A percentile compares a stretch with the other conserved stretches of the same genome.
These are phyloP conservation scores for Orius laevigatus DNA, from an alignment of 1,140 invertebrate species.

Conservation along the genomic window DNA sequence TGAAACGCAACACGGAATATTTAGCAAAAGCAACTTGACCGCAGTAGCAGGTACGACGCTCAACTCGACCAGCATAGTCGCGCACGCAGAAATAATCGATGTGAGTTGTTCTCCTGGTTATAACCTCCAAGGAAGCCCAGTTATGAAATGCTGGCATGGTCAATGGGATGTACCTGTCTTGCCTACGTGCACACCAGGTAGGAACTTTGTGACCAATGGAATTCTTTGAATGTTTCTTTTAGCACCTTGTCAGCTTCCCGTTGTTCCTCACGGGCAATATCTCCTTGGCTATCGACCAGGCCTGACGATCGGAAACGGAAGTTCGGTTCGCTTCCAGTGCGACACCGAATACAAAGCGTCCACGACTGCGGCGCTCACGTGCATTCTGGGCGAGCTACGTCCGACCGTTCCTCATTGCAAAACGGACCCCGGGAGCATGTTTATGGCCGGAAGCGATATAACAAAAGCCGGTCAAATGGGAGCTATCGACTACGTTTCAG, in stretches of 20 bases:
- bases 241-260: slow-evolving; percentile 54
- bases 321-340: slow-evolving; percentile 47
- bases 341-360: slow-evolving; percentile 39
- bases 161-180: slow-evolving; percentile 55
- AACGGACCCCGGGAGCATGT: slow-evolving; percentile 21
- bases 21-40: slow-evolving; percentile 24
- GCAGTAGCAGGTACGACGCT: slow-evolving; percentile 27
- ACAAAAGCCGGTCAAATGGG: slow-evolving; percentile 41
- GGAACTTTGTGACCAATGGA: not conserved
- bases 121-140: slow-evolving; percentile 47
- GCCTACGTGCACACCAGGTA: slow-evolving; percentile 59
- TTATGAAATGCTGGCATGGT: slow-evolving; percentile 57
- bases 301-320: slow-evolving; percentile 59
- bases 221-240: slow-evolving; percentile 3
- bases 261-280: slow-evolving; percentile 53
- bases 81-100: slow-evolving; percentile 39
- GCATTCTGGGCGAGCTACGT: slow-evolving; percentile 46
- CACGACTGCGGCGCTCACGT: slow-evolving; percentile 35
- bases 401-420: slow-evolving; percentile 38
- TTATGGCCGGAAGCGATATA: slow-evolving; percentile 41
- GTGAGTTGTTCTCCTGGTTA: slow-evolving; percentile 49
- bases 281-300: slow-evolving; percentile 56
- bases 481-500: slow-evolving; percentile 31
- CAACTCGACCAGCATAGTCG: slow-evolving; percentile 30
- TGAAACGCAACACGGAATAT: slow-evolving; percentile 41